Base-by-base conservation (phyloP, 1,140 invertebrate genomes). In the Lepidotrigona ventralis region DNA sequence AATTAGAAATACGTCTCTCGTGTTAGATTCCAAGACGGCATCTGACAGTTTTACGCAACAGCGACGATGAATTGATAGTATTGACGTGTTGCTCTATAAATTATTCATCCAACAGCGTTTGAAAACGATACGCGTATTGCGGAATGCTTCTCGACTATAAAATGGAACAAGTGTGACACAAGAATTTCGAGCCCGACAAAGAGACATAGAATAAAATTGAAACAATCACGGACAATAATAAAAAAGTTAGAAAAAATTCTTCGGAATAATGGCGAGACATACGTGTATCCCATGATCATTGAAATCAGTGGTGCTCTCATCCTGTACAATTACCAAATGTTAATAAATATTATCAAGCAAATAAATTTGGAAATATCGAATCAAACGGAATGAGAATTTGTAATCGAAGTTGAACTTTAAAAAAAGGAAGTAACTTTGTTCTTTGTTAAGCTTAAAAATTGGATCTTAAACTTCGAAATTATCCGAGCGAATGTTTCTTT, bases 61-160 rank as follows among this genome's bases (percentile, higher is more conserved):
- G 33, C 21, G 1, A 0, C 19, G 66, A 19, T 69, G 66, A 69
- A 69, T 39, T 29, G 12, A 68, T 23, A 12, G 4, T 23, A 33
- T 11, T 9, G 33, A 68, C 5, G 66, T 39, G 11, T 69, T 69
- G 33, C 33, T 23, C 5, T 39, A 39, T 69, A 69, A 69, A 39
- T 69, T 69, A 39, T 69, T 69, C 66, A 69, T 69, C 23, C 9
- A 69, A 69, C 33, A 66, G 26, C 8, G 23, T 69, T 39, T 69
- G 19, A 39, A 68, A 39, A 14, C 29, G 33, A 39, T 68, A 68
- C 1, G 33, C 29, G 2, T 39, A 68, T 39, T 21, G 21, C 12
- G 0, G 33, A 68, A 39, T 69, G 11, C 17, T 69, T 1, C 14
- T 69, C 21, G 12, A 69, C 23, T 14, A 21, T 1, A 33, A 12